These are phyloP conservation scores for Pampusana beccarii DNA, from an alignment of 2,113 vertebrate genomes.

Conservation along the genomic window DNA sequence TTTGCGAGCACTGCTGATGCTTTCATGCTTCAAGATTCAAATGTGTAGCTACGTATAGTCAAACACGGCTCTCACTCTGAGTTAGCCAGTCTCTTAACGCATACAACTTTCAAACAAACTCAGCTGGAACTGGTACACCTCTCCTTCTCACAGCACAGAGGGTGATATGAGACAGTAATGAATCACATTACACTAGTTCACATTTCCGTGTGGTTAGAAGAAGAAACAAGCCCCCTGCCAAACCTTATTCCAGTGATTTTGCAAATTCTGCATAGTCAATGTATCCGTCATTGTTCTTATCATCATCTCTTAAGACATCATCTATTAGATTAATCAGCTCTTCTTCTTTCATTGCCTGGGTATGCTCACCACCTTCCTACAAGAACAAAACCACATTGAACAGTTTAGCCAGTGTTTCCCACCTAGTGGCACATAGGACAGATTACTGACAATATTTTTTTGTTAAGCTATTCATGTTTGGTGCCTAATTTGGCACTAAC, in stretches of 20 bases:
- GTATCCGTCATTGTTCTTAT: conserved; percentile 96
- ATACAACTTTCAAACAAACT: conserved; percentile 15
- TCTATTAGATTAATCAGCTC: conserved; percentile 92
- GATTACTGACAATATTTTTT: not conserved
- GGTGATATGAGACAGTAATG: not conserved
- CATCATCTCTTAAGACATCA: conserved; percentile 90
- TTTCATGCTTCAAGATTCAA: not conserved
- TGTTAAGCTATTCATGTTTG: not conserved
- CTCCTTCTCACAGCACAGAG: conserved; percentile 37
- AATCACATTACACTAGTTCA: conserved; percentile 74
- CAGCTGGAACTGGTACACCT: not conserved
- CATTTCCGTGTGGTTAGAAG: conserved; percentile 40
- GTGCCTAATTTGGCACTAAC: not conserved
- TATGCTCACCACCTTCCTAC: conserved; percentile 84
- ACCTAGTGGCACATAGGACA: not conserved
- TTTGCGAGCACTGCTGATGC: not conserved
- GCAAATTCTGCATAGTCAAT: conserved; percentile 98
- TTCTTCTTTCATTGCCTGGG: conserved; percentile 87
- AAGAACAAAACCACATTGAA: not conserved
- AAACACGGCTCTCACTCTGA: not conserved
- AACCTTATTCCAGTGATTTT: conserved; percentile 87
- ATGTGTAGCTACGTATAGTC: not conserved
- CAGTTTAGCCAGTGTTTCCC: not conserved
- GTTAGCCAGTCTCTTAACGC: not conserved
- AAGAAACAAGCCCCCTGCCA: not conserved